Conservation (phyloP, 1,140 invertebrate genomes). For the Neodiprion pinetum region DNA sequence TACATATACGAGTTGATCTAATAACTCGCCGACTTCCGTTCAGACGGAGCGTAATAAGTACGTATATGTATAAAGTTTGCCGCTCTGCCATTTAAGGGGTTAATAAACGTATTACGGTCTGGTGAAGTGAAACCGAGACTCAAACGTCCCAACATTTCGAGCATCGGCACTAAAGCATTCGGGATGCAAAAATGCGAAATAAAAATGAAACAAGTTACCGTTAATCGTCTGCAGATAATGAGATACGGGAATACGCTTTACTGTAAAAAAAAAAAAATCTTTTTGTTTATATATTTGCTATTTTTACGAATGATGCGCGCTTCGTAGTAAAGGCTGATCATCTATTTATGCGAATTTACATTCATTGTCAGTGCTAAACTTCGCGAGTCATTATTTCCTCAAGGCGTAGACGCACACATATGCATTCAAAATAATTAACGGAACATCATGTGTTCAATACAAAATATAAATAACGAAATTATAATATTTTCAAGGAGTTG, state of each 20-base stretch:
- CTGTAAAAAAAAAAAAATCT: neutral
- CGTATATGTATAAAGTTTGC: too few relatives aligned
- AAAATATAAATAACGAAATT: too few relatives aligned
- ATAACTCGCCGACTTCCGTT: conserved; percentile 4
- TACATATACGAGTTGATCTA: neutral
- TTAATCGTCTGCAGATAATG: neutral
- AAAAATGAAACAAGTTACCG: conserved; percentile 16
- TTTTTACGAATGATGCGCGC: conserved; percentile 6
- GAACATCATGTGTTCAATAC: too few relatives aligned
- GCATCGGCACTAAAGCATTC: neutral
- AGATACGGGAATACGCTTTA: conserved; percentile 9
- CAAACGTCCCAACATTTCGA: neutral
- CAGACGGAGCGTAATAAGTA: neutral
- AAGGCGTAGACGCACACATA: too few relatives aligned
- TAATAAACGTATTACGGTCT: too few relatives aligned
- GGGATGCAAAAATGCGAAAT: neutral
- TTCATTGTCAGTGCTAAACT: too few relatives aligned
- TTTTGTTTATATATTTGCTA: neutral
- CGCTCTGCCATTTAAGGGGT: too few relatives aligned
- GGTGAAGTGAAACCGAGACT: neutral
- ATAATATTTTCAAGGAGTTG: too few relatives aligned
- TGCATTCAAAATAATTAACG: too few relatives aligned
- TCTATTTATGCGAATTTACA: too few relatives aligned
- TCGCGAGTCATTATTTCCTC: too few relatives aligned
- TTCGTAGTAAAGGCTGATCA: too few relatives aligned